Evolutionary conservation across 2,797 vertebrate genomes (phyloP).

Genomic region (Schizopygopsis malacanthus): DNA sequence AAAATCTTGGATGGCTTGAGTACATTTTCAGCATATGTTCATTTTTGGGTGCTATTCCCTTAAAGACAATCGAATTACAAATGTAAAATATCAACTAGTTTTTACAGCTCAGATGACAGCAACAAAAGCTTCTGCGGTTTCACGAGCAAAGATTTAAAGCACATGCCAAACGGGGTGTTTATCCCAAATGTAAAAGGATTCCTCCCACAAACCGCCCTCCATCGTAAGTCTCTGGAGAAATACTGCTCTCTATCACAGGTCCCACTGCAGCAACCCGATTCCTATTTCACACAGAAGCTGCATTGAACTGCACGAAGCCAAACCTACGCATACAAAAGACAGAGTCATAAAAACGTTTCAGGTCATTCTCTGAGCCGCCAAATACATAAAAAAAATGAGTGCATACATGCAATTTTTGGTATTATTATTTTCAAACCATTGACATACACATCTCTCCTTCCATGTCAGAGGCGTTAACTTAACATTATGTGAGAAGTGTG

Average conservation of each 20-base stretch:
- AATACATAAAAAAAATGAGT: background rate
- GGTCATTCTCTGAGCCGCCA: background rate
- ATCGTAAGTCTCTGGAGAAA: background rate
- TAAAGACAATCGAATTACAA: background rate
- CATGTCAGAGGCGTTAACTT: background rate
- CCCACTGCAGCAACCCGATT: conserved; percentile 19
- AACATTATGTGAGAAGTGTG: background rate
- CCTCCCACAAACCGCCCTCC: background rate
- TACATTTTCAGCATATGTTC: background rate
- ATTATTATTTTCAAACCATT: background rate
- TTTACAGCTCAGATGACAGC: background rate
- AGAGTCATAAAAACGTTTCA: background rate
- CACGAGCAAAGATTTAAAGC: background rate
- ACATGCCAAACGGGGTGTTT: background rate
- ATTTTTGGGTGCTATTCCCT: background rate
- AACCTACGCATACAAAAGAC: background rate
- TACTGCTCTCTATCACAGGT: background rate
- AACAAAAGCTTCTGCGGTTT: background rate
- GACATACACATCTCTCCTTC: background rate
- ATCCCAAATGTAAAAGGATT: background rate
- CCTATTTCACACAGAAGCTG: background rate
- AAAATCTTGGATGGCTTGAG: background rate
- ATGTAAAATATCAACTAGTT: background rate
- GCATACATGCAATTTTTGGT: background rate
- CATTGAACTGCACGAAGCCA: background rate